Percentiles rank a stretch among this genome's conserved stretches.
phyloP scores from a whole-genome alignment of 2,797 vertebrate species.

The Oreochromis mossambicus region DNA sequence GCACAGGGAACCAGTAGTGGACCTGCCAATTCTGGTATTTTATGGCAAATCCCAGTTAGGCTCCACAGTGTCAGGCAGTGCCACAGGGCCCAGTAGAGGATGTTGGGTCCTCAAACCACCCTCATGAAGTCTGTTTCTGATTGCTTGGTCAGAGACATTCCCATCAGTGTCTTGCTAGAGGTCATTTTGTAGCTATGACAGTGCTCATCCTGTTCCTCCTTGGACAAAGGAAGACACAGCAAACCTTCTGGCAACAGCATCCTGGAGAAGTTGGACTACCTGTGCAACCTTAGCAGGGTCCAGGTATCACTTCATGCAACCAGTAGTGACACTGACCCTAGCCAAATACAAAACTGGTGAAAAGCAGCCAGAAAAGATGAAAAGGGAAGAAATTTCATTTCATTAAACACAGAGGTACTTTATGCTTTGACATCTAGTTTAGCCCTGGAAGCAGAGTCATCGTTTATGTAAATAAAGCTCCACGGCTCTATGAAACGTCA shows the following conservation, averaged over 20 bases:
- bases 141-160: background rate
- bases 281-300: background rate
- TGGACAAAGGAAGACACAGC: background rate
- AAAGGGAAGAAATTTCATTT: background rate
- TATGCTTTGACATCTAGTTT: slow-evolving; percentile 4
- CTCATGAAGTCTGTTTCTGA: background rate
- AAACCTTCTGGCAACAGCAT: accelerated
- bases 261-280: background rate
- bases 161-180: background rate
- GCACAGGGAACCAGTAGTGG: accelerated
- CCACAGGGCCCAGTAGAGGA: background rate
- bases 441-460: background rate
- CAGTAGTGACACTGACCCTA: background rate
- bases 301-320: accelerated
- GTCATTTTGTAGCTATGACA: accelerated
- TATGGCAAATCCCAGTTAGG: background rate
- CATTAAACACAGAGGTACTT: background rate
- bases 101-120: background rate
- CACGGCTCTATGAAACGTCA: background rate
- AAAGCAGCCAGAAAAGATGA: background rate
- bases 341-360: background rate
- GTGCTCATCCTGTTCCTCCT: accelerated
- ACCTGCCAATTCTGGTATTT: background rate
- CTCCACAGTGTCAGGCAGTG: background rate
- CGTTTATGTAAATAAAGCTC: background rate